Percentiles rank a stretch among this genome's conserved stretches.
Evolutionary conservation across 2,797 vertebrate species (phyloP).

Genomic region (Chaetophractus vellerosus): DNA sequence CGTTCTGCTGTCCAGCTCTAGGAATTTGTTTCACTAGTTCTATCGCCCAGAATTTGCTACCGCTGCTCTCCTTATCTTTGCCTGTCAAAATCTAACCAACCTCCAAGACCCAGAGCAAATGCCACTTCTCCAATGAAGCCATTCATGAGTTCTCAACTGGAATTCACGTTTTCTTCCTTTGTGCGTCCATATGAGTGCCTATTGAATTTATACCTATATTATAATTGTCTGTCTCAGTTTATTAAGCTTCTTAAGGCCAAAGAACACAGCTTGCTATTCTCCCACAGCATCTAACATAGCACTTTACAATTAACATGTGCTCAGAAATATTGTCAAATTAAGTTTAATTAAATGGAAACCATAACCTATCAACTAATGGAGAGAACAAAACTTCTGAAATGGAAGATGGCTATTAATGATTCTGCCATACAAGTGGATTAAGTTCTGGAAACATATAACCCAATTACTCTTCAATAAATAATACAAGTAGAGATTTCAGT

Average conservation of each 20-base stretch:
- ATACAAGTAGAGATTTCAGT: constrained; percentile 22
- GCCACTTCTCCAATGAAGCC: background rate
- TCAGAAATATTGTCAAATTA: constrained; percentile 61
- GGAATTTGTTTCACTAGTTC: background rate
- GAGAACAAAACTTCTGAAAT: constrained; percentile 60
- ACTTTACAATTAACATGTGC: constrained; percentile 59
- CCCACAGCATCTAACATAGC: background rate
- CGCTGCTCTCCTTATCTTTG: background rate
- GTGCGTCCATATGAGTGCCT: background rate
- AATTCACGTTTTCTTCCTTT: background rate
- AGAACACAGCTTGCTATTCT: background rate
- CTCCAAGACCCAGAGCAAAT: background rate
- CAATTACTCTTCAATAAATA: constrained; percentile 63
- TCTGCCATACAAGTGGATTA: constrained; percentile 20
- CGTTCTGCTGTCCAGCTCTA: background rate
- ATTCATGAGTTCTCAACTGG: background rate
- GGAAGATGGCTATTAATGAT: constrained; percentile 34
- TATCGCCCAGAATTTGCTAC: background rate
- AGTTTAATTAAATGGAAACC: constrained; percentile 72
- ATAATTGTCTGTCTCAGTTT: background rate
- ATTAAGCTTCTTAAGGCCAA: background rate
- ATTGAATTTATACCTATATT: background rate
- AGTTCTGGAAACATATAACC: constrained; percentile 44
- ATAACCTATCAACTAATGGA: constrained; percentile 44
- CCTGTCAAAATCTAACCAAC: background rate